Evolutionary conservation across 2,113 vertebrate species (phyloP), one percentile per base, ranked within the genome.

Genomic region (Hippotragus niger): DNA sequence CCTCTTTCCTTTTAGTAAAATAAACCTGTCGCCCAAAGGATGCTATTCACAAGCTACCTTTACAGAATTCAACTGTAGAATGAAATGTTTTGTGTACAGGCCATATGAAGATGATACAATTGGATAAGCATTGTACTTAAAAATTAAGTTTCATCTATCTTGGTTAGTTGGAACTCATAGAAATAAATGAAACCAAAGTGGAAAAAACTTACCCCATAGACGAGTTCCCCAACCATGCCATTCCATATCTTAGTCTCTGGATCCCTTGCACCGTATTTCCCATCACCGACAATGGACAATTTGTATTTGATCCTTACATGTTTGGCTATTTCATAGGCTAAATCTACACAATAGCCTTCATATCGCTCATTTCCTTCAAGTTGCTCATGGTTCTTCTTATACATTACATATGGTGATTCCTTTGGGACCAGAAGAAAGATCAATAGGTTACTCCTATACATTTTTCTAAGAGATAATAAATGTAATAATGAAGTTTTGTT

Each of bases 361-460:
- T 99, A 99, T 99, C 99, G 99, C 88, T 99, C 99, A 99, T 99
- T 99, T 99, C 99, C 99, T 99, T 99, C 99, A 99, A 99, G 99
- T 99, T 99, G 99, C 98, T 99, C 99, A 99, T 99, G 99, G 98
- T 99, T 99, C 99, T 99, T 99, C 99, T 99, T 99, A 99, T 99
- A 99, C 99, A 99, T 99, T 98, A 99, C 99, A 98, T 99, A 99
- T 95, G 99, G 99, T 93, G 99, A 99, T 99, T 99, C 99, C 99
- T 99, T 99, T 99, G 99, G 99, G 98, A 99, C 95, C 97, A 98
- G 98, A 99, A 98, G 92, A 97, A 98, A 98, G 91, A 98, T 98
- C 94, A 98, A 98, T 98, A 76, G 90, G 97, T 98, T 98, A 98
- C 98, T 99, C 98, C 98, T 99, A 99, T 99, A 99, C 87, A 99